Evolutionary conservation across 35 echinoderm and acorn worm genomes (phyloP).

Genomic region (Lytechinus variegatus): DNA sequence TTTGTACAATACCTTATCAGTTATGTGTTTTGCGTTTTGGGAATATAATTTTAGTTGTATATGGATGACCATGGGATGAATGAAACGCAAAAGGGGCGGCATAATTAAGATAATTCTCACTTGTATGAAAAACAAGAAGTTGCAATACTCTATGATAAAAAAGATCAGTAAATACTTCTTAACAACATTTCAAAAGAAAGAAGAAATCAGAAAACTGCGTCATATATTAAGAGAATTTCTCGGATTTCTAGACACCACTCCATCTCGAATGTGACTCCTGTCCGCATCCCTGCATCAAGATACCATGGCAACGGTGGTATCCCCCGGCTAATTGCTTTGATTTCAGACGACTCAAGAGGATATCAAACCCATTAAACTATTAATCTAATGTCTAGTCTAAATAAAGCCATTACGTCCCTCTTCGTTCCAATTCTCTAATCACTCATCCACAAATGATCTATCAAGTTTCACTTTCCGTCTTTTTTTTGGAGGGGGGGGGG

Average conservation of each 20-base stretch:
- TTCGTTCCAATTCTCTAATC: neutral
- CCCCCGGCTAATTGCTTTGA: conserved; percentile 9
- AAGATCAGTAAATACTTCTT: no score
- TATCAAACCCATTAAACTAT: neutral
- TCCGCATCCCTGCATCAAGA: neutral
- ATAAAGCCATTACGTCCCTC: neutral
- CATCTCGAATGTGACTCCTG: neutral
- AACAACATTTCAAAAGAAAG: neutral
- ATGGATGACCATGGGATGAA: no score
- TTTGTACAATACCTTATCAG: no score
- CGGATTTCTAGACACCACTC: neutral
- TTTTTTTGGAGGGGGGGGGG: no score
- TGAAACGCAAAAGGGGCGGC: no score
- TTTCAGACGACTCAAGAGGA: neutral
- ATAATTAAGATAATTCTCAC: no score
- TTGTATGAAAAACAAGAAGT: no score
- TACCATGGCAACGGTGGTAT: neutral
- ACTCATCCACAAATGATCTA: neutral
- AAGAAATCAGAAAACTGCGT: no score
- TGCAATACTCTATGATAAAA: no score
- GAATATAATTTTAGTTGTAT: no score
- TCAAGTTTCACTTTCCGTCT: neutral
- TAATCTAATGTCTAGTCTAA: conserved; percentile 14
- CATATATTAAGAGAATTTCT: neutral
- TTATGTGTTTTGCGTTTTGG: no score